Base-by-base conservation (phyloP, 2,888 invertebrate genomes). In the Byasa hedistus region DNA sequence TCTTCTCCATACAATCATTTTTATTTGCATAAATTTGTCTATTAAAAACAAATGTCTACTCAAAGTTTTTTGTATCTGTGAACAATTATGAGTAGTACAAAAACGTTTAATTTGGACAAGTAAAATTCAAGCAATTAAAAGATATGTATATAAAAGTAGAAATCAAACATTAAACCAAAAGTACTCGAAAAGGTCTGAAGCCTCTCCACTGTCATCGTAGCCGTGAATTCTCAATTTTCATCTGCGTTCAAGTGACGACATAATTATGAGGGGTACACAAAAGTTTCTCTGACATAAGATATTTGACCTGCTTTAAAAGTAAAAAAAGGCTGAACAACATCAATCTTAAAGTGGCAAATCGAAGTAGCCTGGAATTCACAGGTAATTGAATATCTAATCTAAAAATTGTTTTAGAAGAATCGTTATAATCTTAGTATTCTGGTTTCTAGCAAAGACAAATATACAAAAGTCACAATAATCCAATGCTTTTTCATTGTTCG, bases 171-270 rank as follows among this genome's bases (percentile, higher is more conserved):
- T 59, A 19, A 54, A 23, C 56, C 36, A 61, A 61, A 55, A 68
- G 65, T 64, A 71, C 72, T 73, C 48, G 69, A 72, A 70, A 69
- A 61, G 72, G 71, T 72, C 68, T 72, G 68, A 70, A 73, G 69
- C 51, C 63, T 69, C 66, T 64, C 62, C 61, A 68, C 68, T 69
- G 71, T 70, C 66, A 68, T 56, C 68, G 68, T 69, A 64, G 63
- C 68, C 58, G 68, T 69, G 69, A 69, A 72, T 70, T 66, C 70
- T 68, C 65, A 69, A 70, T 71, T 69, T 71, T 65, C 64, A 59
- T 66, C 65, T 60, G 56, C 61, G 57, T 39, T 66, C 58, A 54
- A 59, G 54, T 59, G 52, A 64, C 63, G 57, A 63, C 21, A 59
- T 64, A 59, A 64, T 54, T 58, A 64, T 64, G 55, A 59, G 12